Evolutionary conservation across 2,888 invertebrate genomes (phyloP), one percentile per base, ranked within the genome.

Genomic region (Tyria jacobaeae): DNA sequence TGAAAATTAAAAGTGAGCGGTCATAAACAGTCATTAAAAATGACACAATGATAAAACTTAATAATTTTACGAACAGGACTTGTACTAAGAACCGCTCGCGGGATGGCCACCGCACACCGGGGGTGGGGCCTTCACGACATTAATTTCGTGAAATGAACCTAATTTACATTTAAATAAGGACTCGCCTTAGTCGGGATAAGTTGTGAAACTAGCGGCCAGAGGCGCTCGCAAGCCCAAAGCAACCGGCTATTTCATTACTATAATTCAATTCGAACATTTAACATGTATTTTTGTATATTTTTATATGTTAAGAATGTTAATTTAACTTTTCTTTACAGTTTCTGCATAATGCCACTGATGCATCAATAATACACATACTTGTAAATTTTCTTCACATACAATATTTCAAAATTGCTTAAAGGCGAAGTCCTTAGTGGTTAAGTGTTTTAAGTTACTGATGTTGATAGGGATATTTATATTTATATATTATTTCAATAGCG

Each of bases 81-180:
- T 72, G 77, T 85, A 66, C 81, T 76, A 61, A 67, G 74, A 75
- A 78, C 54, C 71, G 71, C 57, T 61, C 57, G 64, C 56, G 62
- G 61, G 63, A 78, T 89, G 90, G 93, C 77, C 86, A 86, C 89
- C 69, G 70, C 81, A 86, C 83, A 73, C 80, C 67, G 76, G 89
- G 94, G 95, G 95, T 94, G 94, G 95, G 92, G 89, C 85, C 92
- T 91, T 90, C 87, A 92, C 94, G 96, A 96, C 96, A 96, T 96
- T 96, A 96, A 96, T 96, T 96, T 96, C 95, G 96, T 96, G 96
- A 96, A 96, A 96, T 96, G 96, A 96, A 96, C 96, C 96, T 97
- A 96, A 97, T 97, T 96, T 96, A 96, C 96, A 96, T 96, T 96
- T 96, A 96, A 96, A 96, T 96, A 96, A 96, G 96, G 96, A 95